Percentiles rank a stretch among this genome's conserved stretches.
These are phyloP conservation scores for Stratiolaelaps scimitus DNA, from an alignment of 1,140 invertebrate genomes.

Conservation along the genomic window DNA sequence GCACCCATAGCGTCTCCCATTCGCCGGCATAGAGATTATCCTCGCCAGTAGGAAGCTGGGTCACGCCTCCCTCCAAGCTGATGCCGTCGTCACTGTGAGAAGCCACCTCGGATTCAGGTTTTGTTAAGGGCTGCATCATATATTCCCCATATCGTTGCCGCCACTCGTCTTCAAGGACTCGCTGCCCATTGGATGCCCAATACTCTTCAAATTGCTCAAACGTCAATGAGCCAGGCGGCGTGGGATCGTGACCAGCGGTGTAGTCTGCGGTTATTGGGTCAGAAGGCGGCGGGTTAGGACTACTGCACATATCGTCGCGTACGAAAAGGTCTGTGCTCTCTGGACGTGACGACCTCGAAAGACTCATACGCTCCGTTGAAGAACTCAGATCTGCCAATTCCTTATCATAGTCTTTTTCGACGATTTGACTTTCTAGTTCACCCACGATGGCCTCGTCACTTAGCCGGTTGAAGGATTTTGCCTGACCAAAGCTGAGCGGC, in stretches of 20 bases:
- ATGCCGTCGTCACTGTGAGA: neutral
- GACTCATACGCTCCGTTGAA: slow-evolving; percentile 16
- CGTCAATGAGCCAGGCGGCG: neutral
- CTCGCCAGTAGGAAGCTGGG: neutral
- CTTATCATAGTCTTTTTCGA: slow-evolving; percentile 21
- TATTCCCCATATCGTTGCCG: neutral
- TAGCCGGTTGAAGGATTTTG: neutral
- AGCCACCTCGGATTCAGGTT: neutral
- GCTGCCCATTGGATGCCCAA: slow-evolving; percentile 1
- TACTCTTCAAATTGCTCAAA: neutral
- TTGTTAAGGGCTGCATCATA: neutral
- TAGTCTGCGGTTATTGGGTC: neutral
- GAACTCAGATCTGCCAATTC: slow-evolving; percentile 7
- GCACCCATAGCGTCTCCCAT: neutral
- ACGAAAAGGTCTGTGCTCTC: neutral
- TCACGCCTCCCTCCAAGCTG: neutral
- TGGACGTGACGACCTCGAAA: neutral
- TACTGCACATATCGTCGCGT: no score
- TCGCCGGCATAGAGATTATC: neutral
- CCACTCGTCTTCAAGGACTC: neutral
- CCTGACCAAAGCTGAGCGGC: slow-evolving; percentile 7
- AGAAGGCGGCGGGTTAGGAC: no score
- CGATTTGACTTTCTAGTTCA: neutral
- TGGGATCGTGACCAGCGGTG: neutral
- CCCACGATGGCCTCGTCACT: neutral